Evolutionary conservation across 2,888 invertebrate genomes (phyloP).

Genomic region (Disparrhopalites patrizii): DNA sequence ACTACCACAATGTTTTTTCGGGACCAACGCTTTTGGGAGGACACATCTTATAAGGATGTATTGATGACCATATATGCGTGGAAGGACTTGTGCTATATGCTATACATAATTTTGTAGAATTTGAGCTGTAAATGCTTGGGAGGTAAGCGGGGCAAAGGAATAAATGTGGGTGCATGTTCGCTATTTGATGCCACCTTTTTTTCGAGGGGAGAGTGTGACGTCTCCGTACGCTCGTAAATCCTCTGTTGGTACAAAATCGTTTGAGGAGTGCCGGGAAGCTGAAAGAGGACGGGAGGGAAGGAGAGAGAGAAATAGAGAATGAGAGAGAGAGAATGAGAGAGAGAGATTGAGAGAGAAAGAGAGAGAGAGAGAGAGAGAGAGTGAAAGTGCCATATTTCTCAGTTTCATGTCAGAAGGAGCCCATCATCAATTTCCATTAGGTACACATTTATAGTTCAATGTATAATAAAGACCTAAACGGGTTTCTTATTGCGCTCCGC

Average conservation of each 20-base stretch:
- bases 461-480: conserved; percentile 22
- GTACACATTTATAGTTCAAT: conserved; percentile 12
- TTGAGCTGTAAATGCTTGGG: no score
- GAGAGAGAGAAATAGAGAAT: background rate
- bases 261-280: no score
- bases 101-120: no score
- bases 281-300: background rate
- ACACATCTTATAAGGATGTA: no score
- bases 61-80: no score
- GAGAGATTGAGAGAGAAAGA: background rate
- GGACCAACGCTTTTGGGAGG: no score
- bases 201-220: background rate
- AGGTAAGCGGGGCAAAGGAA: no score
- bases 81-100: no score
- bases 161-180: no score
- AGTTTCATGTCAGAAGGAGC: conserved; percentile 18
- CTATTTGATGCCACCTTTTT: background rate
- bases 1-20: no score
- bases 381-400: conserved; percentile 22
- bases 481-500: background rate
- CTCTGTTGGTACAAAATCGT: background rate
- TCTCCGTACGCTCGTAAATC: background rate
- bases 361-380: no score
- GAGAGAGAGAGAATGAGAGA: background rate
- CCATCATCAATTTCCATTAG: conserved; percentile 30